Conservation (phyloP, 2,113 vertebrate genomes). For the Neogale vison region DNA sequence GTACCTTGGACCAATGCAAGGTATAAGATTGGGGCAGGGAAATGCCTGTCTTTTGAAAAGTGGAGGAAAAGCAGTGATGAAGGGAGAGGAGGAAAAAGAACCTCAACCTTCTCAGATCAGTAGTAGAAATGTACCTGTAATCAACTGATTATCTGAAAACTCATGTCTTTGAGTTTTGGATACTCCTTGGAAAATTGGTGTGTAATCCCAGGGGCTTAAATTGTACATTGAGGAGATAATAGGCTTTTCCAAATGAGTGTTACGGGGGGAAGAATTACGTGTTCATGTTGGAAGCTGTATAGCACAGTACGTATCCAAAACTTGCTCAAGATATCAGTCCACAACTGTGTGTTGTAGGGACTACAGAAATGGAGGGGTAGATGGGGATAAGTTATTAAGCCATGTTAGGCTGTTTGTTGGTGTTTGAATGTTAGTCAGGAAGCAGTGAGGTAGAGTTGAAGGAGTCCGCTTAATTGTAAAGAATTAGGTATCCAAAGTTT, state of each 20-base stretch:
- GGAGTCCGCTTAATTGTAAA: constrained; percentile 3
- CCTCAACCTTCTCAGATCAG: not conserved
- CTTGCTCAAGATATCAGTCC: not conserved
- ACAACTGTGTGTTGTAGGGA: not conserved
- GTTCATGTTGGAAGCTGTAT: not conserved
- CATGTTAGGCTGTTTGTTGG: not conserved
- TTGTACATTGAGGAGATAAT: not conserved
- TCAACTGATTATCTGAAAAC: constrained; percentile 8
- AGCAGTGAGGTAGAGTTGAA: not conserved
- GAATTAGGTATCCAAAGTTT: not conserved
- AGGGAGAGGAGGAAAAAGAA: not conserved
- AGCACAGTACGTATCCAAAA: not conserved
- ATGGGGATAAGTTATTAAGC: not conserved
- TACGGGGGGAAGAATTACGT: not conserved
- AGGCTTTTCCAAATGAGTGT: not conserved
- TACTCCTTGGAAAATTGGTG: not conserved
- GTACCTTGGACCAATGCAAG: not conserved
- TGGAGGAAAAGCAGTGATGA: not conserved
- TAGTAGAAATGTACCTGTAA: not conserved
- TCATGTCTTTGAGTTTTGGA: not conserved
- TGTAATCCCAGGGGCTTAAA: not conserved
- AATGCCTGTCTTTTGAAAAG: constrained; percentile 26
- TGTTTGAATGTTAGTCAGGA: not conserved
- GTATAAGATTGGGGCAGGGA: not conserved
- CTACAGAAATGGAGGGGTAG: not conserved